A percentile compares a stretch with the other conserved stretches of the same genome.
Conservation (phyloP, 2,888 invertebrate genomes). For the Synergus laeviventris region DNA sequence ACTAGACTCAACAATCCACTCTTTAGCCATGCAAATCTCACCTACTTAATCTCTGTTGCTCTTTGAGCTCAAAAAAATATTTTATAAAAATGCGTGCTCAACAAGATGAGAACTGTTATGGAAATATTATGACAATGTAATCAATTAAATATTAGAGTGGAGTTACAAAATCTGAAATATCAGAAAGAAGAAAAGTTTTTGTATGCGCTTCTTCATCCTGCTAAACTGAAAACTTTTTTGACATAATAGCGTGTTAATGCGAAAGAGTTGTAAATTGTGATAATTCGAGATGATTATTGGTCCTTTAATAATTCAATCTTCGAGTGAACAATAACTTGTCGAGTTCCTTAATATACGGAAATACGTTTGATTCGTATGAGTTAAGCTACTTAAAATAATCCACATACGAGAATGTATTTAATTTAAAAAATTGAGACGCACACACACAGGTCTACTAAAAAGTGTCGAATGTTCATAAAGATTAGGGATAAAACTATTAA, state of each 20-base stretch:
- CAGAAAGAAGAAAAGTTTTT: not conserved
- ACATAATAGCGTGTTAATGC: constrained; percentile 3
- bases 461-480: constrained; percentile 19
- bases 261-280: not conserved
- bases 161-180: not conserved
- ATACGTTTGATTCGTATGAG: not conserved
- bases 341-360: not conserved
- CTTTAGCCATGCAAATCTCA: constrained; percentile 1
- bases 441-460: constrained; percentile 31
- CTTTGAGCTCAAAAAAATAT: constrained; percentile 14
- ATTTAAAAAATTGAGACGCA: constrained; percentile 34
- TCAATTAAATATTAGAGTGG: not conserved
- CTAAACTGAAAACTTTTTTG: not conserved
- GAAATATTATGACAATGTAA: not conserved
- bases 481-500: constrained; percentile 18
- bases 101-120: not conserved
- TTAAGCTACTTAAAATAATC: constrained; percentile 22
- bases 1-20: not conserved
- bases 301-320: not conserved
- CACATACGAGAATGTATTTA: constrained; percentile 26
- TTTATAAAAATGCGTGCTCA: not conserved
- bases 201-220: not conserved
- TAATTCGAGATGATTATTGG: not conserved
- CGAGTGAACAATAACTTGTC: constrained; percentile 21
- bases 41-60: constrained; percentile 13